phyloP scores from a whole-genome alignment of 2,797 vertebrate species.

The Champsocephalus esox region DNA sequence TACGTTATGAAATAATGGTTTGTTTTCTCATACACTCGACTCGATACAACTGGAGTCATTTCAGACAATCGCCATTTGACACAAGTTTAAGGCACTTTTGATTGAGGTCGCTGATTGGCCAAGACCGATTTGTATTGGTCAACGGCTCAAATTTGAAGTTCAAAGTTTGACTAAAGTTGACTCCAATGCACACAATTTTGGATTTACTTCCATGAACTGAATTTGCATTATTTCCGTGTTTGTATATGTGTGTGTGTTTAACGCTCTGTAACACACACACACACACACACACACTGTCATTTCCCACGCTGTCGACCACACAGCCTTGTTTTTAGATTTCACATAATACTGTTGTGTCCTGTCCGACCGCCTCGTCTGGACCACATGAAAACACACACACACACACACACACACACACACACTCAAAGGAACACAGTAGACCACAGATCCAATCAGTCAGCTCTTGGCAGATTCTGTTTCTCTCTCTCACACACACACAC shows the following conservation, averaged over 20 bases:
- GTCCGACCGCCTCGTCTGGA: constrained; percentile 51
- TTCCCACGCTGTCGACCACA: constrained; percentile 66
- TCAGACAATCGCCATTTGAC: too few relatives aligned
- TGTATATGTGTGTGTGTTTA: constrained; percentile 4
- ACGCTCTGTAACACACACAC: constrained; percentile 21
- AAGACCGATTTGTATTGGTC: too few relatives aligned
- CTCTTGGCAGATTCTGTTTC: constrained; percentile 30
- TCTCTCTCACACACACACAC: constrained; percentile 12
- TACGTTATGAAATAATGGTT: too few relatives aligned
- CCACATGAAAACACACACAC: constrained; percentile 21
- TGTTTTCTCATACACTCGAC: too few relatives aligned
- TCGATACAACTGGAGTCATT: too few relatives aligned
- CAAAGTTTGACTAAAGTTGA: not conserved
- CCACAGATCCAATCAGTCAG: constrained; percentile 51
- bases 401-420: constrained; percentile 25
- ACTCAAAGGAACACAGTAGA: constrained; percentile 26
- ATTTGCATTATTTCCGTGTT: not conserved
- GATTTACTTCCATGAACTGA: not conserved
- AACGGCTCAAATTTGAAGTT: too few relatives aligned
- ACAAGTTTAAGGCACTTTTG: too few relatives aligned
- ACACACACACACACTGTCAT: constrained; percentile 12
- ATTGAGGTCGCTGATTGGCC: too few relatives aligned
- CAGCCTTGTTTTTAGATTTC: constrained; percentile 66
- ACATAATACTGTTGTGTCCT: constrained; percentile 64
- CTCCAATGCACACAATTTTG: not conserved